Base-by-base conservation (phyloP, 2,888 invertebrate genomes). In the Aethes cnicana region DNA sequence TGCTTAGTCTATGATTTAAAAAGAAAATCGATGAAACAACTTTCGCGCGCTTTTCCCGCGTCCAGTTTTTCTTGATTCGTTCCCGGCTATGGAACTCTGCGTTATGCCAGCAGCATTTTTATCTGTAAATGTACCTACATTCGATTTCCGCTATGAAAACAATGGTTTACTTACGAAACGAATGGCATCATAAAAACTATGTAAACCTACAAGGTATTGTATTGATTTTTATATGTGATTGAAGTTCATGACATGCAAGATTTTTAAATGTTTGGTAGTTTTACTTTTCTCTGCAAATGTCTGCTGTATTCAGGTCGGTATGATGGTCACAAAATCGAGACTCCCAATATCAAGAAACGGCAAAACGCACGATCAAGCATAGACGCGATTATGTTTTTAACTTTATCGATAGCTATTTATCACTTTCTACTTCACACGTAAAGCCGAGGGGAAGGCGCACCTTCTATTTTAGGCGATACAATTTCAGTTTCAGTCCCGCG, bases 401-500 rank as follows among this genome's bases (percentile, higher is more conserved):
- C 42, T 43, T 56, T 61, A 57, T 59, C 62, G 59, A 61, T 44
- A 20, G 50, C 42, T 42, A 55, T 64, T 65, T 63, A 71, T 67
- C 65, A 65, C 73, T 73, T 73, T 73, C 72, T 71, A 71, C 66
- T 71, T 64, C 52, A 59, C 68, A 71, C 71, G 67, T 69, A 74
- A 71, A 58, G 62, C 71, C 78, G 79, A 77, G 81, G 84, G 78
- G 79, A 74, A 74, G 68, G 69, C 61, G 61, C 65, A 68, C 73
- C 75, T 77, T 82, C 85, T 88, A 88, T 89, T 88, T 88, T 84
- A 71, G 83, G 84, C 74, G 63, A 69, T 71, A 70, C 77, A 79
- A 75, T 86, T 85, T 86, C 88, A 87, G 86, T 85, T 82, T 72
- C 84, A 84, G 81, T 68, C 67, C 71, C 78, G 82, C 74, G 79